Base-by-base conservation (phyloP, 2,113 vertebrate genomes). In the Suncus etruscus region DNA sequence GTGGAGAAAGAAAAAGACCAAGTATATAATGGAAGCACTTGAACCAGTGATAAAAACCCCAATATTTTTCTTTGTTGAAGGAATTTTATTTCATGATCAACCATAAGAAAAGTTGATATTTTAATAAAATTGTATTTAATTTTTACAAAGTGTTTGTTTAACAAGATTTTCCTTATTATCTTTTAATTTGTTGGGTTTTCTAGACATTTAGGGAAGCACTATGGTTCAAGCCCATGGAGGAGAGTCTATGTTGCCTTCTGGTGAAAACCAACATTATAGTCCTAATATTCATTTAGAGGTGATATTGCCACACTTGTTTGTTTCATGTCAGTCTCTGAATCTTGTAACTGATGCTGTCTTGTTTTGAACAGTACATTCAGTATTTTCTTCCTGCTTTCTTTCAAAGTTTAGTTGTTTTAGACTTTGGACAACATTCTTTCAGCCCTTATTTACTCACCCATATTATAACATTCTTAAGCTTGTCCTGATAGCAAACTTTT, bases 81-180 rank as follows among this genome's bases (percentile, higher is more conserved):
- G 24, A 10, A 66, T 25, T 29, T 29, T 66, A 29, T 27, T 29
- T 9, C 11, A 27, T 31, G 66, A 39, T 58, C 16, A 54, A n/a
- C 14, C 54, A 87, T 61, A 91, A 87, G 10, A 47, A 15, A 0
- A 80, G 14, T 1, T 65, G 22, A 54, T 61, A 76, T 39, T 39
- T 73, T 51, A 80, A 91, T 31, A 27, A 74, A 48, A 15, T n/a
- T 63, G 65, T 31, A 29, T 73, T 88, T 91, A 47, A 58, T 11
- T 25, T 82, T 78, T 91, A 79, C 20, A 32, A 86, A 24, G 20
- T 58, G 1, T 11, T 89, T 85, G 66, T 48, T 39, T 63, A 4
- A 27, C 16, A 12, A 82, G 47, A 86, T 72, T 5, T 69, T 50
- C 16, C 58, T 45, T 48, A 27, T 54, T 39, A 39, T 63, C 77